Evolutionary conservation across 2,888 invertebrate genomes (phyloP), one percentile per base, ranked within the genome.

Genomic region (Apodemia mormo): DNA sequence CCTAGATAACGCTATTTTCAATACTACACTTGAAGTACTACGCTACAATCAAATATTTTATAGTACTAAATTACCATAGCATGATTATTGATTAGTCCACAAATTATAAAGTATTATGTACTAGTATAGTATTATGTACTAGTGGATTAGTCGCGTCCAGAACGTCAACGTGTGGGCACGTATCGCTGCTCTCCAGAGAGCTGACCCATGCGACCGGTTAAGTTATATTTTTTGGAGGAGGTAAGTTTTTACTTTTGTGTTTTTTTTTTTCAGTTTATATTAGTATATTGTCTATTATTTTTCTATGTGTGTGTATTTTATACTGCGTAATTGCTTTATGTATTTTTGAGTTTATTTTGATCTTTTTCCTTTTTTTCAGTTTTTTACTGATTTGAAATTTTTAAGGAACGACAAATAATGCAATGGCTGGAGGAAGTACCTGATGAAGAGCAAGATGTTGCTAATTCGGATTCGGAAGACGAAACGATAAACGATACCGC

Each of bases 401-500:
- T 66, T 67, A 73, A 73, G 49, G 66, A 45, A 5, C 29, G 30
- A 66, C 69, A 67, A 49, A 61, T 74, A 70, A 66, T 71, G 73
- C 75, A 75, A 72, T 75, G 75, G 73, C 68, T 75, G 69, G 72
- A 70, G 29, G 74, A 75, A 66, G 61, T 70, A 58, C 65, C 69
- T 43, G 73, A 75, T 74, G 72, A 73, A 66, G 74, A 75, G 73
- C 69, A 74, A 75, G 74, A 73, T 72, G 73, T 74, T 65, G 73
- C 73, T 73, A 72, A 72, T 73, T 75, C 72, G 52, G 73, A 69
- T 69, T 75, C 73, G 52, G 74, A 75, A 72, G 71, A 73, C 65
- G 72, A 75, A 70, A 72, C 70, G 30, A 64, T 68, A 70, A 67
- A 72, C 65, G 69, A 72, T 70, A 40, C 66, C 54, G 69, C 56